Conservation (phyloP, 2,888 invertebrate species). For the Apodemia hepburni region DNA sequence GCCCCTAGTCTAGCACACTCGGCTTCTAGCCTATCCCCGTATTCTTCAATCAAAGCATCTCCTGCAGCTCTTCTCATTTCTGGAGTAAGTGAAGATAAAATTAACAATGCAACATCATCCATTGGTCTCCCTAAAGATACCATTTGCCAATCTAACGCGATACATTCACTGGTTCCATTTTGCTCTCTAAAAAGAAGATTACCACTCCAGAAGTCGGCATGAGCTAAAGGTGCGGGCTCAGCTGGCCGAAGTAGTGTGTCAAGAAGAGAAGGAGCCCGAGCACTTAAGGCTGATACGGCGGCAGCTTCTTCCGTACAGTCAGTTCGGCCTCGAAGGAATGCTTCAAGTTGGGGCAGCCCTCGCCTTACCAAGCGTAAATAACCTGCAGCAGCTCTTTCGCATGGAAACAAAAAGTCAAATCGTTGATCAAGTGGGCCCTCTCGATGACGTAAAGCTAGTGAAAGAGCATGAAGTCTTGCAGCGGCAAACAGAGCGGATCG, state of each 20-base stretch:
- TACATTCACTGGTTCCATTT: slow-evolving; percentile 79
- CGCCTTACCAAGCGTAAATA: slow-evolving; percentile 89
- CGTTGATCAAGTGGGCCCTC: slow-evolving; percentile 70
- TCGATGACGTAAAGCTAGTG: slow-evolving; percentile 76
- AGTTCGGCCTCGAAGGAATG: slow-evolving; percentile 83
- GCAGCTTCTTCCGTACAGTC: slow-evolving; percentile 82
- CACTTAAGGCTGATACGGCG: slow-evolving; percentile 83
- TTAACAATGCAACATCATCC: slow-evolving; percentile 87
- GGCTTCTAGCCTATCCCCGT: slow-evolving; percentile 83
- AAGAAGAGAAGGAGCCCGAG: slow-evolving; percentile 86
- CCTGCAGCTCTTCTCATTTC: slow-evolving; percentile 84
- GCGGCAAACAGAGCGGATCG: slow-evolving; percentile 85
- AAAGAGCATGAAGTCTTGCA: slow-evolving; percentile 86
- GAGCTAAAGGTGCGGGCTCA: slow-evolving; percentile 88
- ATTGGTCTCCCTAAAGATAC: slow-evolving; percentile 88
- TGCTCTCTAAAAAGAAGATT: slow-evolving; percentile 84
- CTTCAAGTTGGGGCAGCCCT: slow-evolving; percentile 87
- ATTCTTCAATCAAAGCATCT: slow-evolving; percentile 83
- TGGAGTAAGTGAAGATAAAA: slow-evolving; percentile 86
- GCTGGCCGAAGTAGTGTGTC: slow-evolving; percentile 85
- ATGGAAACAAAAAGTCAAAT: slow-evolving; percentile 86
- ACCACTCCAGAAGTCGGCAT: slow-evolving; percentile 92
- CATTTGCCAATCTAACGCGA: slow-evolving; percentile 92
- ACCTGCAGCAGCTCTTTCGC: slow-evolving; percentile 88
- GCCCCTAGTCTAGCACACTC: slow-evolving; percentile 82